A percentile compares a stretch with the other conserved stretches of the same genome.
Evolutionary conservation across 2,888 invertebrate genomes (phyloP).

Genomic region (Scaptomyza flava): DNA sequence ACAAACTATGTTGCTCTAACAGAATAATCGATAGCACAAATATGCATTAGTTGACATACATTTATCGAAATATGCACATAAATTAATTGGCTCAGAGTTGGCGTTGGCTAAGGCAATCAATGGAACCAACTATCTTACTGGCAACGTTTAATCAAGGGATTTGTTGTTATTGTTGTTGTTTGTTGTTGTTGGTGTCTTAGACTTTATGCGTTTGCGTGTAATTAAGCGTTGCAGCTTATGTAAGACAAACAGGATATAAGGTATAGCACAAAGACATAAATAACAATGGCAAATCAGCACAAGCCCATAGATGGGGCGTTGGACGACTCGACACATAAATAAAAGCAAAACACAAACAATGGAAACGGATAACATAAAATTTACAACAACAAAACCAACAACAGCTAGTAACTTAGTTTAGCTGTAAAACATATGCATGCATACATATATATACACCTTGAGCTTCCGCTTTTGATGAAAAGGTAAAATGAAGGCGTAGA

Average conservation of each 20-base stretch:
- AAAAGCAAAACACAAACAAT: slow-evolving; percentile 70
- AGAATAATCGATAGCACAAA: slow-evolving; percentile 6
- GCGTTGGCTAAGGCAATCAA: slow-evolving; percentile 12
- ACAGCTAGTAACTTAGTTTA: slow-evolving; percentile 44
- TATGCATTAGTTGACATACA: slow-evolving; percentile 19
- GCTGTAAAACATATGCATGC: slow-evolving; percentile 47
- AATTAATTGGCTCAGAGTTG: not conserved
- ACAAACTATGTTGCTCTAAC: slow-evolving; percentile 2
- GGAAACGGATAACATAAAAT: slow-evolving; percentile 78
- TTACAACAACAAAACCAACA: slow-evolving; percentile 74
- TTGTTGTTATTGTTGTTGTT: not conserved
- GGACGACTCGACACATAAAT: slow-evolving; percentile 62
- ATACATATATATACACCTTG: slow-evolving; percentile 3
- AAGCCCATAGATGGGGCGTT: slow-evolving; percentile 9
- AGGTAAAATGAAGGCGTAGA: slow-evolving; percentile 36
- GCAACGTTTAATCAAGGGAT: not conserved
- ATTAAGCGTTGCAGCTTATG: slow-evolving; percentile 77
- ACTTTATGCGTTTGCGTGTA: slow-evolving; percentile 58
- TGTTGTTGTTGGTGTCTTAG: slow-evolving; percentile 2
- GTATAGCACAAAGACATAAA: slow-evolving; percentile 76
- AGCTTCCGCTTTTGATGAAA: slow-evolving; percentile 68
- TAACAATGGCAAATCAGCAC: slow-evolving; percentile 62
- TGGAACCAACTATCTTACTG: slow-evolving; percentile 16
- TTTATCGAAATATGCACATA: slow-evolving; percentile 23
- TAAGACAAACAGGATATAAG: slow-evolving; percentile 79